A percentile compares a stretch with the other conserved stretches of the same genome.
phyloP scores from a whole-genome alignment of 2,797 vertebrate species.

The Nyctalus aviator region DNA sequence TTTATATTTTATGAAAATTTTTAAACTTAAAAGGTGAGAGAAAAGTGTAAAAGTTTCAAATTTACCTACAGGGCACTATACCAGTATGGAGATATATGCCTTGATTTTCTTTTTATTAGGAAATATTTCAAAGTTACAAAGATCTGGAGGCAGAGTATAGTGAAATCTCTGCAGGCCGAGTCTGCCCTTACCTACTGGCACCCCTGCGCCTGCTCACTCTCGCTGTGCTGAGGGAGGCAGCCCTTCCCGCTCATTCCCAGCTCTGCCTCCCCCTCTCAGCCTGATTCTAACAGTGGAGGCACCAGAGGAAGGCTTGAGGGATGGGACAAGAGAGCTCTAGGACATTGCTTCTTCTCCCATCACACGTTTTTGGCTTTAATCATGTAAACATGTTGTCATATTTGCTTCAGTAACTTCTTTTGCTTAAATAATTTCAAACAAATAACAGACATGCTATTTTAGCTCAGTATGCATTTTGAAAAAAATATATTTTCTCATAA shows the following conservation, averaged over 20 bases:
- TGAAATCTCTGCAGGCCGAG: neutral
- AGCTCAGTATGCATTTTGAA: neutral
- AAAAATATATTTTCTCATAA: neutral
- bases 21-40: neutral
- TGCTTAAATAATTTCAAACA: neutral
- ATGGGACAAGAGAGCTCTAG: neutral
- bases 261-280: neutral
- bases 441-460: neutral
- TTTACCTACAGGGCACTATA: neutral
- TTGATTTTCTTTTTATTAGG: too few species aligned
- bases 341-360: neutral
- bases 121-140: neutral
- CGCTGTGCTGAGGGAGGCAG: neutral
- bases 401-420: neutral
- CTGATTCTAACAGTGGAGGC: neutral
- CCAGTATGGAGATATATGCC: neutral
- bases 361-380: neutral
- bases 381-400: neutral
- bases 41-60: neutral
- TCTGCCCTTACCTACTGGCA: neutral
- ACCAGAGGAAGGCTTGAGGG: neutral
- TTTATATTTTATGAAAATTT: neutral
- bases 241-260: neutral
- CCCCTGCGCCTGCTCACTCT: neutral
- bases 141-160: neutral